Evolutionary conservation across 1,140 invertebrate genomes (phyloP).

Genomic region (Steinernema khuongi): DNA sequence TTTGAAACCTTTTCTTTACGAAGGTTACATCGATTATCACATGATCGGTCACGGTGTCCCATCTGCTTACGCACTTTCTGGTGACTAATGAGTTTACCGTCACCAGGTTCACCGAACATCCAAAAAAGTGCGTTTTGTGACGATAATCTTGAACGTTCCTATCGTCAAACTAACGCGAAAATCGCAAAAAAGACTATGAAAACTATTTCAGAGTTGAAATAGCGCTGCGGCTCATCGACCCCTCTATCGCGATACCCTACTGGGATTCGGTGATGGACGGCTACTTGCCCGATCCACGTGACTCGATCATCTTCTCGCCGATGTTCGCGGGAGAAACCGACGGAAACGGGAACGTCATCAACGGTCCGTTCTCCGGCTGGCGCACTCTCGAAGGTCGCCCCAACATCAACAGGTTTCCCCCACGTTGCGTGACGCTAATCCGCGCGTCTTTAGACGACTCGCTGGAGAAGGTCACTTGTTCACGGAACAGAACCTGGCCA

Average conservation of each 20-base stretch:
- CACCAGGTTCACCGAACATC: too few relatives aligned
- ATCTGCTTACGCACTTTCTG: too few relatives aligned
- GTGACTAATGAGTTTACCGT: too few relatives aligned
- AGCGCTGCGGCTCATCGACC: slow-evolving; percentile 48
- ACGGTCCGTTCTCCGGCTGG: slow-evolving; percentile 50
- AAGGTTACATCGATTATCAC: too few relatives aligned
- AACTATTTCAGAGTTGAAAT: slow-evolving; percentile 48
- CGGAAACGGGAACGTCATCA: slow-evolving; percentile 37
- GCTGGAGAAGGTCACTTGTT: slow-evolving; percentile 46
- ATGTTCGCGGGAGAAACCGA: slow-evolving; percentile 55
- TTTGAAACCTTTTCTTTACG: too few relatives aligned
- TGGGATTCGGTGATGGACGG: slow-evolving; percentile 60
- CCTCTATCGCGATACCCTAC: slow-evolving; percentile 59
- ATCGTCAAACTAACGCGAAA: too few relatives aligned
- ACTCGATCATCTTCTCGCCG: slow-evolving; percentile 59
- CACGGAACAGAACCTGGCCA: slow-evolving; percentile 46
- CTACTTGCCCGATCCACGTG: slow-evolving; percentile 52
- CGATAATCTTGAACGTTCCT: too few relatives aligned
- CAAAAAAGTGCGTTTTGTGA: too few relatives aligned
- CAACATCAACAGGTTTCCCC: slow-evolving; percentile 27
- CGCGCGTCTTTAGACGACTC: slow-evolving; percentile 32
- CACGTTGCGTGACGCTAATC: not conserved
- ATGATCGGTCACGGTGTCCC: too few relatives aligned
- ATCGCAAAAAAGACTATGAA: too few relatives aligned
- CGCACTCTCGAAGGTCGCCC: slow-evolving; percentile 44